Percentiles rank a stretch among this genome's conserved stretches.
Conservation (phyloP, 1,140 invertebrate species). For the Uloborus diversus region DNA sequence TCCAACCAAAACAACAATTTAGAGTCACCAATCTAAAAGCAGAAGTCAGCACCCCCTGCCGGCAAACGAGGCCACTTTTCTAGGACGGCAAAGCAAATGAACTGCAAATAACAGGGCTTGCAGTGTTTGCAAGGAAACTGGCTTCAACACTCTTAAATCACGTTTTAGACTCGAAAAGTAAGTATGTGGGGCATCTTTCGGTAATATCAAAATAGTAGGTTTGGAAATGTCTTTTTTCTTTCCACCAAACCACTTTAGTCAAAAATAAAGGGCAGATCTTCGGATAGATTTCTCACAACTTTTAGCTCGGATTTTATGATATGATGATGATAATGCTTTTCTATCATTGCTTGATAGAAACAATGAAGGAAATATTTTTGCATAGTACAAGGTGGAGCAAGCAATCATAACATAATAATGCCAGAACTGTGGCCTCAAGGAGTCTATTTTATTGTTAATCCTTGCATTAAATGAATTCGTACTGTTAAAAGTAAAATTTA, state of each 20-base stretch:
- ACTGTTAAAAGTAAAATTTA: no score
- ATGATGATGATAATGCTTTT: no score
- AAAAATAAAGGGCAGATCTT: background rate
- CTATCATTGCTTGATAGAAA: no score
- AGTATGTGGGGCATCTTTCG: slow-evolving; percentile 41
- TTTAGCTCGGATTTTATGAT: background rate
- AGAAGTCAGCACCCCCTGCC: slow-evolving; percentile 39
- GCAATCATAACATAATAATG: no score
- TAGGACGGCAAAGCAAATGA: slow-evolving; percentile 46
- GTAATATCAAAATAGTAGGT: slow-evolving; percentile 53
- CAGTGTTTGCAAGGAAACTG: slow-evolving; percentile 42
- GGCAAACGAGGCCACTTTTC: slow-evolving; percentile 51
- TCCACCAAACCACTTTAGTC: slow-evolving; percentile 34
- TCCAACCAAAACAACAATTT: slow-evolving; percentile 50
- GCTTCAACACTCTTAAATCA: slow-evolving; percentile 52
- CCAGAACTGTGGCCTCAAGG: no score
- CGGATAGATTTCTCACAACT: slow-evolving; percentile 31
- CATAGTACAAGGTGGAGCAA: no score
- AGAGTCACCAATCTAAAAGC: slow-evolving; percentile 45
- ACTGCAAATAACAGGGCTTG: slow-evolving; percentile 53
- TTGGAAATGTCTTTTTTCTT: slow-evolving; percentile 2
- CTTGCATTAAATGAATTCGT: no score
- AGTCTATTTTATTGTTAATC: no score
- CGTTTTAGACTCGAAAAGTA: slow-evolving; percentile 48
- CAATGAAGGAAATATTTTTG: no score